phyloP scores from a whole-genome alignment of 2,797 vertebrate species.

The Enteromius unitaeniatus region DNA sequence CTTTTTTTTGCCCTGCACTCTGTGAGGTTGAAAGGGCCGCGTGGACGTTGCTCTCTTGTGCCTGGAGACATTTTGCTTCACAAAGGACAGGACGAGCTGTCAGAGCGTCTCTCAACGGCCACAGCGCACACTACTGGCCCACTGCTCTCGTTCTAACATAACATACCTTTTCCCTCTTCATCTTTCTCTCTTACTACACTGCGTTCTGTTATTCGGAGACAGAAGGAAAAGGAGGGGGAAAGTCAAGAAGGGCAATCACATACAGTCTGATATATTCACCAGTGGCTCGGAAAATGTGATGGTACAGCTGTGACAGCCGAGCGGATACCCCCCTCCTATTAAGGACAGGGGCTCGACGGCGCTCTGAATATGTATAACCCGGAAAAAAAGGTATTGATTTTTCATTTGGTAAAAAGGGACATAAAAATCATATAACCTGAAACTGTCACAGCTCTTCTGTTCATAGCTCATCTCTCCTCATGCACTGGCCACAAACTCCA shows the following conservation, averaged over 20 bases:
- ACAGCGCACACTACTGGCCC: constrained; percentile 59
- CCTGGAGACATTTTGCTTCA: constrained; percentile 77
- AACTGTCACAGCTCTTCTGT: constrained; percentile 99
- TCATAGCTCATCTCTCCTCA: constrained; percentile 96
- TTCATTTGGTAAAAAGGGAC: constrained; percentile 87
- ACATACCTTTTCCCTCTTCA: constrained; percentile 61
- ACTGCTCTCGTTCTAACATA: constrained; percentile 43
- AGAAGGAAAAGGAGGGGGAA: constrained; percentile 65
- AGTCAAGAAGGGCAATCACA: constrained; percentile 91
- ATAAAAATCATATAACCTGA: constrained; percentile 95
- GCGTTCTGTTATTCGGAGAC: constrained; percentile 71
- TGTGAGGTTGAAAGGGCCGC: constrained; percentile 72
- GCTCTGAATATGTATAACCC: constrained; percentile 98
- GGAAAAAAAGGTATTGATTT: constrained; percentile 94
- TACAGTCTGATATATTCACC: constrained; percentile 98
- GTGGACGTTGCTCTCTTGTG: constrained; percentile 63
- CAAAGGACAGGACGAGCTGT: constrained; percentile 71
- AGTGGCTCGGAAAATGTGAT: constrained; percentile 95
- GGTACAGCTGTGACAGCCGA: constrained; percentile 92
- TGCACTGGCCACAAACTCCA: constrained; percentile 87
- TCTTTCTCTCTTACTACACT: constrained; percentile 68
- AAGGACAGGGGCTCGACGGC: constrained; percentile 88
- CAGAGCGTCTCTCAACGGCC: constrained; percentile 15
- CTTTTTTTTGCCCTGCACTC: constrained; percentile 76
- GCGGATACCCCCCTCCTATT: constrained; percentile 78